Evolutionary conservation across 2,888 invertebrate species (phyloP).

Genomic region (Amphipoea lucens): DNA sequence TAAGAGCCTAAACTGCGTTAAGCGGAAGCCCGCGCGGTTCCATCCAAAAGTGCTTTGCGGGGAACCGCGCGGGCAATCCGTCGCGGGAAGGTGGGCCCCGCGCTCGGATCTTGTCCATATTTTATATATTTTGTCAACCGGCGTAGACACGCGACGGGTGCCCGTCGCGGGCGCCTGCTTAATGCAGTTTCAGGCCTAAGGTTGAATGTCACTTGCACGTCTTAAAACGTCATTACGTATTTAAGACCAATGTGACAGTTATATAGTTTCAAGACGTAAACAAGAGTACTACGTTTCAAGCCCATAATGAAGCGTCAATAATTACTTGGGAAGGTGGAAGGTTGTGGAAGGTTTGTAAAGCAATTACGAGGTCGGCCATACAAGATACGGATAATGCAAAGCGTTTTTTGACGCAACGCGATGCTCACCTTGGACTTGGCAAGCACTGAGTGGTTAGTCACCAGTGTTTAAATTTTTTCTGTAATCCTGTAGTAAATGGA

Average conservation of each 20-base stretch:
- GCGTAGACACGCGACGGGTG: no score
- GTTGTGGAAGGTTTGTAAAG: background rate
- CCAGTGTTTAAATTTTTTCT: slow-evolving; percentile 17
- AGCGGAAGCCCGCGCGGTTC: no score
- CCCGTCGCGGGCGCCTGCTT: no score
- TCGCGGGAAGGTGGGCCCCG: no score
- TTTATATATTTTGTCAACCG: no score
- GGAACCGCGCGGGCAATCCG: no score
- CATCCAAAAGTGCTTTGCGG: no score
- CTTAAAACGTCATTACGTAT: background rate
- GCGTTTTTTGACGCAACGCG: background rate
- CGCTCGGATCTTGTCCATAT: no score
- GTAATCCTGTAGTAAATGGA: slow-evolving; percentile 43
- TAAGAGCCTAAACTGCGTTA: no score
- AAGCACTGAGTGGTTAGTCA: slow-evolving; percentile 62
- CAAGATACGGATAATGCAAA: background rate
- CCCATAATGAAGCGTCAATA: background rate
- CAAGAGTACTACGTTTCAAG: no score
- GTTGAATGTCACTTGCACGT: background rate
- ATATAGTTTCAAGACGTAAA: background rate
- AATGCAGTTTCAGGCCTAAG: no score
- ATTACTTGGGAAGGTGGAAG: background rate
- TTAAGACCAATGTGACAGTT: background rate
- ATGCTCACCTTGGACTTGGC: slow-evolving; percentile 38
- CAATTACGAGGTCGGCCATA: background rate